A percentile compares a stretch with the other conserved stretches of the same genome.
Evolutionary conservation across 2,888 invertebrate genomes (phyloP).

Genomic region (Drosophila stalkeri): DNA sequence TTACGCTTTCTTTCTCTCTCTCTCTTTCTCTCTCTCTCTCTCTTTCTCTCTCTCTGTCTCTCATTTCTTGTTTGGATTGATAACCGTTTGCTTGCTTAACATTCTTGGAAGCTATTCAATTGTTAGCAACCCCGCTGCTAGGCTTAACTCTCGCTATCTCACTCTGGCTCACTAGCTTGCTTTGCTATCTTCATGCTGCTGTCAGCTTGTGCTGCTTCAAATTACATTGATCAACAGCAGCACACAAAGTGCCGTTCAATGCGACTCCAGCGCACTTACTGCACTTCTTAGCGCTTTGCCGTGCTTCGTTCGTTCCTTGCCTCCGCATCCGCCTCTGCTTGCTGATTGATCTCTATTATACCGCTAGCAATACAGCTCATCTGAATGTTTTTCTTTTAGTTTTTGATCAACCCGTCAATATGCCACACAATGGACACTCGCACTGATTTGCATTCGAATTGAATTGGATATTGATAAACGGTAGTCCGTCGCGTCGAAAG

Average conservation of each 20-base stretch:
- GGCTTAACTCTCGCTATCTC: slow-evolving; percentile 2
- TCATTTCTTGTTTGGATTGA: background rate
- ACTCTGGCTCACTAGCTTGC: slow-evolving; percentile 2
- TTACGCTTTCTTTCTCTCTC: background rate
- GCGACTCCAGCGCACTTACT: slow-evolving; percentile 38
- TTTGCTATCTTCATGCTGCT: background rate
- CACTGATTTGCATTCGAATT: slow-evolving; percentile 78
- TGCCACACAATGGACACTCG: slow-evolving; percentile 56
- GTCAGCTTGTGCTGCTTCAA: slow-evolving; percentile 37
- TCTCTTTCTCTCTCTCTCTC: background rate
- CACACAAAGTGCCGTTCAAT: slow-evolving; percentile 67
- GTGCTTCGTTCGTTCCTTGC: slow-evolving; percentile 15
- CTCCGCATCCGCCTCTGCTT: slow-evolving; percentile 43
- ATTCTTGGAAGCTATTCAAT: slow-evolving; percentile 10
- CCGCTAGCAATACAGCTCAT: slow-evolving; percentile 62
- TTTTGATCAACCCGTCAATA: slow-evolving; percentile 56
- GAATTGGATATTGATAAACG: slow-evolving; percentile 62
- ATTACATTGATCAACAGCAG: slow-evolving; percentile 70
- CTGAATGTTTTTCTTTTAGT: slow-evolving; percentile 16
- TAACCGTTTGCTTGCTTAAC: background rate
- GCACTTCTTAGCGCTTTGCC: slow-evolving; percentile 33
- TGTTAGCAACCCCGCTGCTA: slow-evolving; percentile 17
- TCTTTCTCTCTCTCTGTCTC: background rate
- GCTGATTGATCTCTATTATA: slow-evolving; percentile 45
- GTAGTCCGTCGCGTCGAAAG: slow-evolving; percentile 73